Evolutionary conservation across 2,888 invertebrate genomes (phyloP), one percentile per base, ranked within the genome.

Genomic region (Rhagophthalmus giganteus): DNA sequence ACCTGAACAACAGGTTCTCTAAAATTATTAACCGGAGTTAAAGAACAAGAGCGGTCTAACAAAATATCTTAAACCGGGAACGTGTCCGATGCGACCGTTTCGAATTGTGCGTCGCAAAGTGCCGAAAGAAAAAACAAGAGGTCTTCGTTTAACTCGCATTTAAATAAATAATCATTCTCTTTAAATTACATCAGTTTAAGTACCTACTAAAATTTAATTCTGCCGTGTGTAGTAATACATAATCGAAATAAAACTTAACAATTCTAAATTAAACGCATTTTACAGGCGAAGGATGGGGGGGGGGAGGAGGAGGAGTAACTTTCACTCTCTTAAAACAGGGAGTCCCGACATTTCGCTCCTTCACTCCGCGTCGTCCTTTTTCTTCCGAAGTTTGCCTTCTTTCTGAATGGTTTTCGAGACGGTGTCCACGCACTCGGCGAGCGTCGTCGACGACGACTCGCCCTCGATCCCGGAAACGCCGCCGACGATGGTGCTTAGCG

Each of bases 321-420:
- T n/a, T n/a, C n/a, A n/a, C n/a, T n/a, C n/a, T n/a, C n/a, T n/a
- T n/a, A n/a, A n/a, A n/a, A n/a, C n/a, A n/a, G n/a, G n/a, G n/a
- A n/a, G n/a, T n/a, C n/a, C n/a, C n/a, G n/a, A n/a, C n/a, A n/a
- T n/a, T n/a, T n/a, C n/a, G n/a, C n/a, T 7, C 20, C 3, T 7
- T 66, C 58, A 72, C 59, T 74, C 72, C 46, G 65, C 64, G 40
- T 90, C 90, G 64, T 90, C 90, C 71, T 89, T 90, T 77, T 89
- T 88, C 75, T 93, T 88, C 60, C 92, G 79, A 35, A 93, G 79
- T 71, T 93, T 90, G 1, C 94, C 94, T 73, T 94, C 94, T 2
- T 90, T 89, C 74, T 94, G 94, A 66, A 94, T 94, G 1, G 94
- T 94, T 57, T 85, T 83, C n/a, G 91, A 89, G n/a, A 94, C 91